Evolutionary conservation across 2,888 invertebrate genomes (phyloP).

Genomic region (Nasonovia ribisnigri): DNA sequence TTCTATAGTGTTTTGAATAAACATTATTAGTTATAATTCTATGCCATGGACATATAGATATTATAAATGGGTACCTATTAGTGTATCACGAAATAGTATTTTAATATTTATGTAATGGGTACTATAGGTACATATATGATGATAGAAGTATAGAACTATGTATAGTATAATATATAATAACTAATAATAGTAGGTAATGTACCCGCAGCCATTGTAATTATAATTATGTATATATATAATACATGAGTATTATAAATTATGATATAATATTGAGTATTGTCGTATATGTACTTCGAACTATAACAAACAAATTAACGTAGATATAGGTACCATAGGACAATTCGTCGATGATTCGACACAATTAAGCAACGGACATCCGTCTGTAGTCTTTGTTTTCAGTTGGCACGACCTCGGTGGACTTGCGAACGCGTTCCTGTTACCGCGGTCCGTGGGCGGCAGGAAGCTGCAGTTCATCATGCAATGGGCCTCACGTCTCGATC

Average conservation of each 20-base stretch:
- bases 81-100: neutral
- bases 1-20: neutral
- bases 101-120: neutral
- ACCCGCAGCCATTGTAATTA: neutral
- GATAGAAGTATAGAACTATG: neutral
- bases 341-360: neutral
- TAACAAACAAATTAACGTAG: neutral
- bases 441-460: neutral
- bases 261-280: neutral
- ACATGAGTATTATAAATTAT: neutral
- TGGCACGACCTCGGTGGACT: conserved; percentile 15
- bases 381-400: conserved; percentile 13
- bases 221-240: too few relatives aligned
- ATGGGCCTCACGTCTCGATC: neutral
- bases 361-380: neutral
- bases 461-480: neutral
- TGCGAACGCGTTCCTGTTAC: neutral
- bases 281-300: neutral
- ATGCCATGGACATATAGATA: too few relatives aligned
- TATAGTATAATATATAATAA: neutral
- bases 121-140: neutral
- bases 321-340: neutral
- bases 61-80: neutral
- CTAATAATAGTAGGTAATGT: neutral
- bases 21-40: neutral